Percentiles rank a stretch among this genome's conserved stretches.
Evolutionary conservation across 2,113 vertebrate species (phyloP).

Genomic region (Oryzias javanicus): DNA sequence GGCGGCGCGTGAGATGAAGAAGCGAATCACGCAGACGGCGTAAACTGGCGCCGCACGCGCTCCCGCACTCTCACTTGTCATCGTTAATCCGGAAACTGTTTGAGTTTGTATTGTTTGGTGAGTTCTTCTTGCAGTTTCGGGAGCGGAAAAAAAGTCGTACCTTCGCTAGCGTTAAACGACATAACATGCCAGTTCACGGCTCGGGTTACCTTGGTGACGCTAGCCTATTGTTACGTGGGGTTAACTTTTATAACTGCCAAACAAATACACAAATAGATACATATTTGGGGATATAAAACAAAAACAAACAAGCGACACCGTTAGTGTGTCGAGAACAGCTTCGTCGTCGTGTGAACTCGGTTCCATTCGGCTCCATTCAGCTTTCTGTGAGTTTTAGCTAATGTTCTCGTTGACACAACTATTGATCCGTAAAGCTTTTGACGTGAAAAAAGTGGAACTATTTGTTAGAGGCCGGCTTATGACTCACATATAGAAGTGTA

Average conservation of each 20-base stretch:
- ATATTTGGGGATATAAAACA: not conserved
- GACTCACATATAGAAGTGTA: slow-evolving; percentile 43
- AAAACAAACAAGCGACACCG: not conserved
- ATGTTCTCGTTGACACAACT: not conserved
- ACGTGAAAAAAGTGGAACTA: not conserved
- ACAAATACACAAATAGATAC: too few species aligned
- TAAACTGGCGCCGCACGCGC: not conserved
- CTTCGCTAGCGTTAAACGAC: slow-evolving; percentile 9
- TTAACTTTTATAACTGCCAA: slow-evolving; percentile 2
- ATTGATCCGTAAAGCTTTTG: not conserved
- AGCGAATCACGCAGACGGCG: slow-evolving; percentile 5
- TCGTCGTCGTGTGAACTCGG: not conserved
- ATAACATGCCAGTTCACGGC: not conserved
- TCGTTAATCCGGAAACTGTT: slow-evolving; percentile 59
- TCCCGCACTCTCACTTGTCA: slow-evolving; percentile 30
- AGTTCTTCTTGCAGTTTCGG: slow-evolving; percentile 65
- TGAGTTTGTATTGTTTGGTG: slow-evolving; percentile 74
- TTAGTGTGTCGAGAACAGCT: slow-evolving; percentile 8
- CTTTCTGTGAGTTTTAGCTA: not conserved
- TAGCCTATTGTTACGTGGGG: not conserved
- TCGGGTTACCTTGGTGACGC: not conserved
- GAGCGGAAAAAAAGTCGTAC: slow-evolving; percentile 14
- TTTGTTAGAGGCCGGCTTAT: slow-evolving; percentile 25
- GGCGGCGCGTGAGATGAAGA: slow-evolving; percentile 26
- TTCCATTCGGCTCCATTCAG: not conserved